Evolutionary conservation across 2,797 vertebrate genomes (phyloP).

Genomic region (Phyllotis vaccarum): DNA sequence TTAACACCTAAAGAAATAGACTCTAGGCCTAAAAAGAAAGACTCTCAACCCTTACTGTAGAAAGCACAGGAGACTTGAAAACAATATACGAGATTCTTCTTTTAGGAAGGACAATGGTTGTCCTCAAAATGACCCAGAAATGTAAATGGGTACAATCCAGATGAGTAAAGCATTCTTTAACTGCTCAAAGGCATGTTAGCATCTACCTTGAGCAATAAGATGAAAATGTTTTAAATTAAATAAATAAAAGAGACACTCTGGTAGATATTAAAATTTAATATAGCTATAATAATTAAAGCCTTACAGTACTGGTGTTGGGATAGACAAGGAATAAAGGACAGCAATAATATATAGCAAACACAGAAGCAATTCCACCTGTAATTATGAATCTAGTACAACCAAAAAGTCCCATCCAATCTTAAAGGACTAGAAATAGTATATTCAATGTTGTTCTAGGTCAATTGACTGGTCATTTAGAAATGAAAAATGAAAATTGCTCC

Average conservation of each 20-base stretch:
- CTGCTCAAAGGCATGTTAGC: neutral
- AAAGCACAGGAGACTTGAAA: neutral
- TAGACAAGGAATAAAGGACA: neutral
- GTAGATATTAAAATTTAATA: constrained; percentile 36
- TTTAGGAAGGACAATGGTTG: neutral
- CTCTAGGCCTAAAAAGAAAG: neutral
- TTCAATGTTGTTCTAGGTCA: neutral
- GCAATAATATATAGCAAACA: neutral
- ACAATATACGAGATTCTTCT: neutral
- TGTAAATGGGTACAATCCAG: neutral
- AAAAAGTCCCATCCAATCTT: neutral
- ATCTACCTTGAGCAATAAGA: neutral
- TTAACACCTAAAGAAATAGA: neutral
- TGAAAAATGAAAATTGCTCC: neutral
- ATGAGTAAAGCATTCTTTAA: neutral
- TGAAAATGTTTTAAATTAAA: constrained; percentile 3
- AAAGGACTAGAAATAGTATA: neutral
- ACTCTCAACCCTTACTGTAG: neutral
- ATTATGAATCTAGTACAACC: neutral
- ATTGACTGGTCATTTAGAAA: neutral
- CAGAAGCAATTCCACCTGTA: neutral
- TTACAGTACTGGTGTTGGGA: neutral
- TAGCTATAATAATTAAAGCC: neutral
- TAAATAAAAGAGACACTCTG: neutral
- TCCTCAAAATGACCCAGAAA: neutral